phyloP scores from a whole-genome alignment of 1,140 invertebrate genomes.

The Teleogryllus occipitalis region DNA sequence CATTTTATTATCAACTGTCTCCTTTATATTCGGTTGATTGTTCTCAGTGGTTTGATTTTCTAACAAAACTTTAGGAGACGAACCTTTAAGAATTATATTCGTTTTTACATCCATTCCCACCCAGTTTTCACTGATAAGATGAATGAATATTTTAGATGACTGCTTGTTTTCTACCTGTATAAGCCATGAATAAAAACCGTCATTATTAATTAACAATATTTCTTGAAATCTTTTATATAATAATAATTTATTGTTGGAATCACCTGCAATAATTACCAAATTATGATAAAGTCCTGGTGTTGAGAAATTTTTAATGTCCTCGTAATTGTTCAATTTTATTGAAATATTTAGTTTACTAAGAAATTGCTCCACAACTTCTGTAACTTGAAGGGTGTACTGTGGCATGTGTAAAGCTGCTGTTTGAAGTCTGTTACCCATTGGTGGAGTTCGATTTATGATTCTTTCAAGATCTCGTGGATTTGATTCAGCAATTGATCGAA shows the following conservation, averaged over 20 bases:
- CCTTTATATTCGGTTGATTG: neutral
- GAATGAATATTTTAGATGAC: conserved; percentile 6
- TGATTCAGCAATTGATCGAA: conserved; percentile 52
- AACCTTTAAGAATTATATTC: neutral
- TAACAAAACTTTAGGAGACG: too few species aligned
- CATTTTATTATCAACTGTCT: neutral
- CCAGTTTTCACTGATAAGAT: conserved; percentile 19
- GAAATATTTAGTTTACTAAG: neutral
- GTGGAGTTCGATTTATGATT: conserved; percentile 32
- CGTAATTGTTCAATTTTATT: conserved; percentile 19
- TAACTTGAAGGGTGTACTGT: conserved; percentile 26
- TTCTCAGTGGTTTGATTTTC: neutral
- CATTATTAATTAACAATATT: neutral
- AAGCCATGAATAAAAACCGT: neutral
- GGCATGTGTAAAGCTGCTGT: conserved; percentile 29
- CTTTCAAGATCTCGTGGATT: conserved; percentile 67
- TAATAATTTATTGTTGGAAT: conserved; percentile 37
- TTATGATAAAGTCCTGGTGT: conserved; percentile 19
- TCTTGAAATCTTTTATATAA: conserved; percentile 11
- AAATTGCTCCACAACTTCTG: neutral
- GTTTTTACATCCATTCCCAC: conserved; percentile 15
- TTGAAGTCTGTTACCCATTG: conserved; percentile 31
- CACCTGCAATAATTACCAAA: conserved; percentile 38
- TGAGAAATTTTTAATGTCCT: conserved; percentile 19
- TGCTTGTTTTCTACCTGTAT: neutral